phyloP scores from a whole-genome alignment of 92 coral and sea anemone genomes.

The Blastomussa wellsi region DNA sequence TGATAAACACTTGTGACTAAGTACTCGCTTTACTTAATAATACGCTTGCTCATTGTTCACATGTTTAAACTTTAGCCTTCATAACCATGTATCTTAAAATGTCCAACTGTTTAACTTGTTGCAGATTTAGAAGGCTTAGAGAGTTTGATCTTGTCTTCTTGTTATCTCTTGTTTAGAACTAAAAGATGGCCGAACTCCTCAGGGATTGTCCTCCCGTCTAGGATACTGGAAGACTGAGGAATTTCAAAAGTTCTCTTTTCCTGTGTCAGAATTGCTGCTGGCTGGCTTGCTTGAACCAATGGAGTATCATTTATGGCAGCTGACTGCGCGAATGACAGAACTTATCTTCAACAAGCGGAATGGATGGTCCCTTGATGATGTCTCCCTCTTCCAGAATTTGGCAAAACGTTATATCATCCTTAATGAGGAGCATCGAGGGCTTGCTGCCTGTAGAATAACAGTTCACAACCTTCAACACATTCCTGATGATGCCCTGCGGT shows the following conservation, averaged over 20 bases:
- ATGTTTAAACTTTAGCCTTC: too few species aligned
- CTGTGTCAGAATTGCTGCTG: slow-evolving; percentile 60
- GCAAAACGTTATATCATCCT: slow-evolving; percentile 54
- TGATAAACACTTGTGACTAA: too few species aligned
- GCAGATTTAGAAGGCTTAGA: too few species aligned
- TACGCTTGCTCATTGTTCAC: too few species aligned
- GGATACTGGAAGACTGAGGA: too few species aligned
- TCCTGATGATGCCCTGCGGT: slow-evolving; percentile 59
- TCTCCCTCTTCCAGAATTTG: slow-evolving; percentile 30
- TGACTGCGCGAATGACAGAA: slow-evolving; percentile 70
- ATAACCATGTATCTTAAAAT: too few species aligned
- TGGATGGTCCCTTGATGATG: slow-evolving; percentile 60
- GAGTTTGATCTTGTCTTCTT: too few species aligned
- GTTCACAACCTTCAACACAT: slow-evolving; percentile 59
- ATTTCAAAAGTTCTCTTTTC: slow-evolving; percentile 60
- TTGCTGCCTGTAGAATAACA: slow-evolving; percentile 58
- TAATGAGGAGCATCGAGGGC: slow-evolving; percentile 57
- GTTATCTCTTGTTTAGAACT: too few species aligned
- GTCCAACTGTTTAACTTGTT: too few species aligned
- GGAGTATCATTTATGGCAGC: slow-evolving; percentile 57
- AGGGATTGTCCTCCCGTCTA: too few species aligned
- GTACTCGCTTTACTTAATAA: too few species aligned
- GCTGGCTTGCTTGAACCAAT: slow-evolving; percentile 47
- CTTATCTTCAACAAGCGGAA: slow-evolving; percentile 59
- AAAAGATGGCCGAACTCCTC: too few species aligned